Evolutionary conservation across 2,797 vertebrate species (phyloP).

Genomic region (Philypnodon macrostomus): DNA sequence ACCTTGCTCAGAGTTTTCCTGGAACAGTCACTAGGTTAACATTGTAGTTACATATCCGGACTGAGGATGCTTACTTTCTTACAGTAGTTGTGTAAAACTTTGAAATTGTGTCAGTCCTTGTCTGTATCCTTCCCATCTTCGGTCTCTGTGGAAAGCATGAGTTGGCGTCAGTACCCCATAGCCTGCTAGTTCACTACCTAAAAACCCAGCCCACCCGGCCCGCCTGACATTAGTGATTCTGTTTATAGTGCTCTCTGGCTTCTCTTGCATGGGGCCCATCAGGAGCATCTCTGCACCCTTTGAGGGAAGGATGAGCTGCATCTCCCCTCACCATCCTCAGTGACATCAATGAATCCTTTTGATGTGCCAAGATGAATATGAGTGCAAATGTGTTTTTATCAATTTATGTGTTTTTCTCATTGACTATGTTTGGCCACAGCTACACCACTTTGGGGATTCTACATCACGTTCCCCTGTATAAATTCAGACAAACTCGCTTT

Average conservation of each 20-base stretch:
- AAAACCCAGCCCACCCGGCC: slow-evolving; percentile 63
- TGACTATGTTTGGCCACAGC: slow-evolving; percentile 61
- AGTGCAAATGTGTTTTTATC: slow-evolving; percentile 78
- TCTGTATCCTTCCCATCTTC: slow-evolving; percentile 66
- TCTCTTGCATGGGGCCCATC: slow-evolving; percentile 73
- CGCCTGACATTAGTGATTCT: slow-evolving; percentile 82
- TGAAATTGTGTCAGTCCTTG: slow-evolving; percentile 79
- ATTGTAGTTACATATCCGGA: slow-evolving; percentile 31
- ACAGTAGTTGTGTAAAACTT: slow-evolving; percentile 49
- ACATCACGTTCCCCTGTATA: slow-evolving; percentile 33
- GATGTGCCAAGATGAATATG: slow-evolving; percentile 77
- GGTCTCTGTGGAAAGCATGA: slow-evolving; percentile 74
- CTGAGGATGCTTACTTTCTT: slow-evolving; percentile 28
- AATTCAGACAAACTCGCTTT: slow-evolving; percentile 28
- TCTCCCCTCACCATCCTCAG: slow-evolving; percentile 73
- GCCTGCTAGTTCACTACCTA: slow-evolving; percentile 69
- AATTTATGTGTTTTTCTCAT: slow-evolving; percentile 78
- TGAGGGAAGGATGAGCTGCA: slow-evolving; percentile 78
- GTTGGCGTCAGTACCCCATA: slow-evolving; percentile 74
- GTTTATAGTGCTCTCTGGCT: slow-evolving; percentile 81
- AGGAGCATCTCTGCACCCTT: slow-evolving; percentile 77
- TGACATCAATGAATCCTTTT: slow-evolving; percentile 82
- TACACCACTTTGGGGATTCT: slow-evolving; percentile 28
- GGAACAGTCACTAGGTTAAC: slow-evolving; percentile 15
- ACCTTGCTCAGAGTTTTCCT: slow-evolving; percentile 13